Percentiles rank a stretch among this genome's conserved stretches.
phyloP scores from a whole-genome alignment of 2,113 vertebrate species.

The Myxocyprinus asiaticus region DNA sequence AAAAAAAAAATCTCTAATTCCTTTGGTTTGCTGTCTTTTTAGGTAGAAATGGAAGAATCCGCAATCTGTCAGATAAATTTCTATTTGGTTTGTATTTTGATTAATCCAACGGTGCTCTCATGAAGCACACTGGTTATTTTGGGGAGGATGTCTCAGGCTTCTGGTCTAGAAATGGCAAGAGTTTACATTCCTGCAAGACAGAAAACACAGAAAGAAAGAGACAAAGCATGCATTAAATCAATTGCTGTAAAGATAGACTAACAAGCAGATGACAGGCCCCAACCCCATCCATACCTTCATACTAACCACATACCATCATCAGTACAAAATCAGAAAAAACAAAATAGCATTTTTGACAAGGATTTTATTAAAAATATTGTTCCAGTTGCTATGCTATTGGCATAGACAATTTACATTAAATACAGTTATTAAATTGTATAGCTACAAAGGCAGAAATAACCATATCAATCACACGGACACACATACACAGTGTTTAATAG shows the following conservation, averaged over 20 bases:
- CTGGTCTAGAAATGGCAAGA: constrained; percentile 87
- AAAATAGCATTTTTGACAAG: not conserved
- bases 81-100: constrained; percentile 70
- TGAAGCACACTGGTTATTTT: constrained; percentile 83
- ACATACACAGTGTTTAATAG: too few relatives aligned
- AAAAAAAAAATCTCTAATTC: constrained; percentile 77
- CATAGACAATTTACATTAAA: not conserved
- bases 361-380: not conserved
- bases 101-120: constrained; percentile 88
- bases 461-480: too few relatives aligned
- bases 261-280: not conserved
- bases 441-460: too few relatives aligned
- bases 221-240: constrained; percentile 40
- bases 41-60: constrained; percentile 86
- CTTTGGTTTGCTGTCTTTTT: constrained; percentile 96
- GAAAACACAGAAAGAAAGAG: constrained; percentile 86
- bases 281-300: not conserved
- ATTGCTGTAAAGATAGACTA: not conserved
- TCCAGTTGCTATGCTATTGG: not conserved
- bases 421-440: not conserved
- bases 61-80: constrained; percentile 74
- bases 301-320: not conserved
- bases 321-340: not conserved
- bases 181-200: constrained; percentile 95
- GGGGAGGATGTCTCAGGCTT: constrained; percentile 79